These are phyloP conservation scores for Orthosia cruda DNA, from an alignment of 2,888 invertebrate species.

Conservation along the genomic window DNA sequence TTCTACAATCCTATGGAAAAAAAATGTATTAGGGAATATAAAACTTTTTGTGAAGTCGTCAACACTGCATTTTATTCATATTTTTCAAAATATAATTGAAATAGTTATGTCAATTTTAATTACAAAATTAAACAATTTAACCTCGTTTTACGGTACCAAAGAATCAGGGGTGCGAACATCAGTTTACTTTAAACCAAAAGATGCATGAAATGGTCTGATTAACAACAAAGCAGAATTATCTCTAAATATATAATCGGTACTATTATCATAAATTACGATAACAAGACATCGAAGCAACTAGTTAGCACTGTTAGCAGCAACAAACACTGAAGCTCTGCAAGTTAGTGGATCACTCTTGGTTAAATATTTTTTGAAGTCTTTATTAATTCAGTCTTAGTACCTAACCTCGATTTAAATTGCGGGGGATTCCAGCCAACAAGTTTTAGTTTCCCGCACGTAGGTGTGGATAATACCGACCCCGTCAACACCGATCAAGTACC, in stretches of 20 bases:
- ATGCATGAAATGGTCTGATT: neutral
- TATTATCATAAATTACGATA: constrained; percentile 1
- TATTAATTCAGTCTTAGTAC: constrained; percentile 10
- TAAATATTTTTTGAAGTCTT: neutral
- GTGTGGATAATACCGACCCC: constrained; percentile 18
- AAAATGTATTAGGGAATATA: no score
- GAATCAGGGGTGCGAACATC: neutral
- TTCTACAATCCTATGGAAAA: no score
- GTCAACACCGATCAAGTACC: constrained; percentile 33
- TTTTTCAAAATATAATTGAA: no score
- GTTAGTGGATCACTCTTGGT: neutral
- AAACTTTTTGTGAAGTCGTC: no score
- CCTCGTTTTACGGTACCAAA: no score
- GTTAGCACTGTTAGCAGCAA: neutral
- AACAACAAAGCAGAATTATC: neutral
- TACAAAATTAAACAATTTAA: no score
- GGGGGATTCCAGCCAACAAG: constrained; percentile 9
- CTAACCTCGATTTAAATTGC: constrained; percentile 14
- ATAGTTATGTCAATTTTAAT: no score
- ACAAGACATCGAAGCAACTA: neutral
- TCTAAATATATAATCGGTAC: constrained; percentile 6
- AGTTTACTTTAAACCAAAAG: neutral
- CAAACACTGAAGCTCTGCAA: neutral
- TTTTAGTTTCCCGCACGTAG: constrained; percentile 23
- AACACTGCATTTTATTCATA: no score